Evolutionary conservation across 2,113 vertebrate species (phyloP), one percentile per base, ranked within the genome.

Genomic region (Clinocottus analis): DNA sequence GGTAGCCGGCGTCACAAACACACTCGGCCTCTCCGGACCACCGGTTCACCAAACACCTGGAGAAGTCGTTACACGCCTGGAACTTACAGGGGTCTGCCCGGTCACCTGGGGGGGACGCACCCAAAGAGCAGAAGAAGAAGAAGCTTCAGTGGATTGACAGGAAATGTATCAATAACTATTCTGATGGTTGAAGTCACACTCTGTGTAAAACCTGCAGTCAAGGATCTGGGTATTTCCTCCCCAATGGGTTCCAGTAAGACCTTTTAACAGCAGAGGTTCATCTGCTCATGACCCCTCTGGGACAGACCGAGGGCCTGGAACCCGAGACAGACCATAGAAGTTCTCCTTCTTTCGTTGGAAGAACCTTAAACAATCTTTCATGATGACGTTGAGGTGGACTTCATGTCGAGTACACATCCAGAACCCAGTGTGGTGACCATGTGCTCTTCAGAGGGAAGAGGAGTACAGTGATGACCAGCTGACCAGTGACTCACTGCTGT

Each of bases 21-120:
- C 98, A 99, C 90, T 98, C 96, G 0, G 96, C 96, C 86, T 99
- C 97, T 12, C 96, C 95, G 0, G 94, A 96, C 96, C 96, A 96
- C 3, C 90, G 94, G 60, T 96, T 98, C 11, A 99, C 96, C 73
- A 95, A 78, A 72, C 98, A 99, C 25, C 94, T 93, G 0, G 98
- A 99, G 85, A 97, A 99, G 53, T 97, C 95, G 7, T 98, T 98
- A 87, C 98, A 99, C 3, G 97, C 97, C 84, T 99, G 97, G 93
- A 99, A 99, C 87, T 99, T 99, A 91, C 98, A 99, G 23, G 95
- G 96, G 56, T 99, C 96, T 0, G 98, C 98, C 55, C 94, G 87
- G 49, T 98, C 96, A 35, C 98, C 98, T 99, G 87, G 39, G 70
- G 81, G 69, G 49, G 49, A 75, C 31, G 29, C 25, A 62, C 72